A percentile compares a stretch with the other conserved stretches of the same genome.
These are phyloP conservation scores for Lithobius niger DNA, from an alignment of 1,140 invertebrate genomes.

Conservation along the genomic window DNA sequence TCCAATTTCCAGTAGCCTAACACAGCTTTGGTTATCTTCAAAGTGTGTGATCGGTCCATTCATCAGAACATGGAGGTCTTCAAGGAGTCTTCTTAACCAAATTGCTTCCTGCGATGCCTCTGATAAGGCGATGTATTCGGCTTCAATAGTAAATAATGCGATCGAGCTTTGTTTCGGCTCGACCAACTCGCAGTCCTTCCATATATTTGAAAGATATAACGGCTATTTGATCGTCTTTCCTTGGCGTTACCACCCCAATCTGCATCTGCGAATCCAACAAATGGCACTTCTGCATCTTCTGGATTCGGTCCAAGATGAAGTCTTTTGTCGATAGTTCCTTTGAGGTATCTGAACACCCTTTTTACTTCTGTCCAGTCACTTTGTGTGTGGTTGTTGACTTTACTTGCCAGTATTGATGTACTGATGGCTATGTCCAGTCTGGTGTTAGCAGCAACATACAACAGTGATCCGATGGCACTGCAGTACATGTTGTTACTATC, in stretches of 20 bases:
- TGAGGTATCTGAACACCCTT: slow-evolving; percentile 9
- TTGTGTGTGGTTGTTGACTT: not conserved
- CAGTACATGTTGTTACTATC: not conserved
- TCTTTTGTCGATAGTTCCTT: too few relatives aligned
- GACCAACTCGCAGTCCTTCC: not conserved
- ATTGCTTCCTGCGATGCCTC: not conserved
- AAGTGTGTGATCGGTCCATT: not conserved
- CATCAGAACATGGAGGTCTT: not conserved
- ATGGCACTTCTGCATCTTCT: not conserved
- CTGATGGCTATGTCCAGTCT: slow-evolving; percentile 4
- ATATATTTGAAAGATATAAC: slow-evolving; percentile 4
- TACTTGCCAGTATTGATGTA: not conserved
- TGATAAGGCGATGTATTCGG: not conserved
- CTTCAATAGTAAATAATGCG: not conserved
- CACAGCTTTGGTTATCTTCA: not conserved
- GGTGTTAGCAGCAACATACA: slow-evolving; percentile 7
- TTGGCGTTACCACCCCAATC: not conserved
- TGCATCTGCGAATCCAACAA: slow-evolving; percentile 8
- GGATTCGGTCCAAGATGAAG: slow-evolving; percentile 1
- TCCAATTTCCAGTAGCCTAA: not conserved
- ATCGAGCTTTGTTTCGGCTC: not conserved
- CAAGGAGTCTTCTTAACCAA: not conserved
- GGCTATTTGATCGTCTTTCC: slow-evolving; percentile 8
- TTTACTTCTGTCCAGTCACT: slow-evolving; percentile 5
- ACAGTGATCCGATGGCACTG: not conserved